Evolutionary conservation across 2,113 vertebrate genomes (phyloP).

Genomic region (Gallinago undulata): DNA sequence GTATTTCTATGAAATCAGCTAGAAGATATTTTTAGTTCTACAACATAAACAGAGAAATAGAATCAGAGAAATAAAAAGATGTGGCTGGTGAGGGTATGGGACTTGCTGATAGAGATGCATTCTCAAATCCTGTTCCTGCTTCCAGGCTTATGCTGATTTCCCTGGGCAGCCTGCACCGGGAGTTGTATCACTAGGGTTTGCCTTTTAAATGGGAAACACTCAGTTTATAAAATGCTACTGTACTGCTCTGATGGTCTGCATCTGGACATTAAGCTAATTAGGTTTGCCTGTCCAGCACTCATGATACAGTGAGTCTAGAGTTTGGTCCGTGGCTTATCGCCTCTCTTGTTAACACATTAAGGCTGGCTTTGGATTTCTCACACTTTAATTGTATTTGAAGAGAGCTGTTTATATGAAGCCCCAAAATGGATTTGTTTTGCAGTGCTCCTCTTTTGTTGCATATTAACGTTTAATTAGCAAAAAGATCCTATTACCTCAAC

Average conservation of each 20-base stretch:
- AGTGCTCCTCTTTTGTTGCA: constrained; percentile 4
- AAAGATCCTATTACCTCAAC: constrained; percentile 15
- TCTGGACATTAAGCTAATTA: background rate
- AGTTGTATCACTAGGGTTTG: background rate
- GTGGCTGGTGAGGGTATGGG: background rate
- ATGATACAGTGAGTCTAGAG: background rate
- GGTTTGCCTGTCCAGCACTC: background rate
- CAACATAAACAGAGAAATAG: background rate
- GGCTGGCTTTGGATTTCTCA: background rate
- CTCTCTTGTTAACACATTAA: background rate
- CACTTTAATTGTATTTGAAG: background rate
- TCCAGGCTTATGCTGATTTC: background rate
- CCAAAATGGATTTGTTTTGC: constrained; percentile 38
- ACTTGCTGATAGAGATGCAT: background rate
- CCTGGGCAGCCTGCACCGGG: background rate
- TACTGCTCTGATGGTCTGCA: background rate
- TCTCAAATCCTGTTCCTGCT: background rate
- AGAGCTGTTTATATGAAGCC: background rate
- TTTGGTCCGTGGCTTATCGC: background rate
- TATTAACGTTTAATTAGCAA: constrained; percentile 54
- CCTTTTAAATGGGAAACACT: background rate
- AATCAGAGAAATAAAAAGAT: background rate
- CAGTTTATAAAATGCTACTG: background rate
- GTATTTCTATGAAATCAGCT: background rate
- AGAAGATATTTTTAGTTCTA: background rate